phyloP scores from a whole-genome alignment of 2,797 vertebrate species.

The Brotula barbata region DNA sequence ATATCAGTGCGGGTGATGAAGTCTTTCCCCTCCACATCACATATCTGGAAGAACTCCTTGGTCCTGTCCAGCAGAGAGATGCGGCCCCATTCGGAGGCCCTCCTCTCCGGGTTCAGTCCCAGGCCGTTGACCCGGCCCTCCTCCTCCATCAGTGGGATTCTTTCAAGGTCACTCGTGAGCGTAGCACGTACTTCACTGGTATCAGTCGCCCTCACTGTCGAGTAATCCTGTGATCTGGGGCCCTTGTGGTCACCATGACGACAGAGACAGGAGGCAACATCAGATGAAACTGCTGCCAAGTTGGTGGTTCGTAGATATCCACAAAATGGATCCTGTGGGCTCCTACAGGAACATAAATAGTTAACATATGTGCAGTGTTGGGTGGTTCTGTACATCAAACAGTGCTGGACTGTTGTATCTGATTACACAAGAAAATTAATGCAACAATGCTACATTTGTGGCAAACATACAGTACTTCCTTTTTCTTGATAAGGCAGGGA shows the following conservation, averaged over 20 bases:
- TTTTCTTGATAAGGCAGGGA: constrained; percentile 36
- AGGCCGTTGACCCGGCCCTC: constrained; percentile 46
- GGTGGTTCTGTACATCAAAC: not conserved
- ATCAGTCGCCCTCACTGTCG: constrained; percentile 34
- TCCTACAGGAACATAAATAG: constrained; percentile 29
- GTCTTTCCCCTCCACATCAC: constrained; percentile 88
- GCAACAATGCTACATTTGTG: constrained; percentile 27
- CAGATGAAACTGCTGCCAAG: constrained; percentile 26
- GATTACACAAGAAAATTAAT: constrained; percentile 24
- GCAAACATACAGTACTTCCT: constrained; percentile 29
- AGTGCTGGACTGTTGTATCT: no score
- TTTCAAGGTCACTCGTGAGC: constrained; percentile 6
- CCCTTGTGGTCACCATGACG: constrained; percentile 34
- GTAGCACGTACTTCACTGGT: constrained; percentile 19
- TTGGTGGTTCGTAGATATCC: not conserved
- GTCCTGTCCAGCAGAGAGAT: constrained; percentile 81
- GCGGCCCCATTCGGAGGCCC: constrained; percentile 59
- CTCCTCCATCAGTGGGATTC: constrained; percentile 62
- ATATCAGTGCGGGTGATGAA: constrained; percentile 86
- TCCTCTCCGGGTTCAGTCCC: constrained; percentile 28
- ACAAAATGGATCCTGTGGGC: not conserved
- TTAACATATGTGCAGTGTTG: not conserved
- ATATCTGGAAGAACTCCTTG: constrained; percentile 90
- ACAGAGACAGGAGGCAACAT: constrained; percentile 42
- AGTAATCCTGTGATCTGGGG: constrained; percentile 8